Percentiles rank a stretch among this genome's conserved stretches.
These are phyloP conservation scores for Ectemnius lituratus DNA, from an alignment of 2,888 invertebrate species.

Conservation along the genomic window DNA sequence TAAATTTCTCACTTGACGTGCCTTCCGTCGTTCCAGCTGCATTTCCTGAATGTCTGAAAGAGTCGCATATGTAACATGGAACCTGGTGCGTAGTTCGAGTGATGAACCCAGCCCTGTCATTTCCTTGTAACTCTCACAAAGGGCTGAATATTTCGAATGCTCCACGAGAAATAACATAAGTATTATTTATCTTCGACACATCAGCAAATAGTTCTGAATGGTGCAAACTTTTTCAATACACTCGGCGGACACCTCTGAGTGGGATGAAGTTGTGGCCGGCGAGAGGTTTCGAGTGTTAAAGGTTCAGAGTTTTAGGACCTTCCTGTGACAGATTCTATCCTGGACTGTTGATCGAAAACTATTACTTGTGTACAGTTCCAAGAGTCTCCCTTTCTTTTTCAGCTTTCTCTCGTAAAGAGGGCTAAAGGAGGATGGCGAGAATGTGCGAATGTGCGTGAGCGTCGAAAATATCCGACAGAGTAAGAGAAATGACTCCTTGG, in stretches of 20 bases:
- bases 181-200: not conserved
- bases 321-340: not conserved
- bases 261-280: not conserved
- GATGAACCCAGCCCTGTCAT: no score
- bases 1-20: slow-evolving; percentile 4
- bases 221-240: no score
- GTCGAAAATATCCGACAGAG: no score
- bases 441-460: no score
- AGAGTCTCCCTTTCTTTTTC: slow-evolving; percentile 12
- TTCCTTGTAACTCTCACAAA: no score
- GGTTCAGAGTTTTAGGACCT: not conserved
- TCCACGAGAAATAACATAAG: no score
- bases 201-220: no score
- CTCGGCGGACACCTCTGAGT: no score
- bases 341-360: slow-evolving; percentile 26
- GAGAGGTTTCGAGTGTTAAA: not conserved
- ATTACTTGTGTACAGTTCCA: slow-evolving; percentile 31
- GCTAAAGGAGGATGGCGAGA: no score
- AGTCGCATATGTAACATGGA: not conserved
- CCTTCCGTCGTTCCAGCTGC: not conserved
- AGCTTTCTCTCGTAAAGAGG: not conserved
- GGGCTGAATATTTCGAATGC: no score
- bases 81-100: no score
- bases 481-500: slow-evolving; percentile 36
- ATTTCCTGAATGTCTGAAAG: not conserved